Conservation (phyloP, 2,113 vertebrate species). For the Tyto alba region DNA sequence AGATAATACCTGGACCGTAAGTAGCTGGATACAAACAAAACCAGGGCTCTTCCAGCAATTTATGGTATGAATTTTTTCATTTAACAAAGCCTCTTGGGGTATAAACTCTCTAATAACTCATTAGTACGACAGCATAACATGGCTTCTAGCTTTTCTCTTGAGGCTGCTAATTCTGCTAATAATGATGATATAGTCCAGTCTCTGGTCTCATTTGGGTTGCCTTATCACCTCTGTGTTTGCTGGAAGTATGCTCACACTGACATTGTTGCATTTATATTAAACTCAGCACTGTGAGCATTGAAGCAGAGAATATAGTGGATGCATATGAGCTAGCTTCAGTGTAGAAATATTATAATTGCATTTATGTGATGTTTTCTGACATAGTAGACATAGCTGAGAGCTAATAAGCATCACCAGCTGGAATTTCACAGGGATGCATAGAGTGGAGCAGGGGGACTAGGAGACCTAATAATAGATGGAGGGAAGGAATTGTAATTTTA, state of each 20-base stretch:
- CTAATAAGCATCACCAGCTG: not conserved
- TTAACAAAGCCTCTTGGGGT: not conserved
- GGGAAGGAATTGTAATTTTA: not conserved
- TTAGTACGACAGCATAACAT: not conserved
- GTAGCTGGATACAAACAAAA: not conserved
- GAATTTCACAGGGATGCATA: not conserved
- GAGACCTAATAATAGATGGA: not conserved
- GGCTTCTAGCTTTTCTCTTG: not conserved
- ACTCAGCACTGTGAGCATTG: not conserved
- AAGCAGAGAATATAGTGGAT: not conserved
- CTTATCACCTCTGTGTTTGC: not conserved
- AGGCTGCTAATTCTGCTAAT: not conserved
- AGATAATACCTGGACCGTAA: not conserved
- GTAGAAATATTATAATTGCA: not conserved
- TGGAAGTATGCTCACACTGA: not conserved
- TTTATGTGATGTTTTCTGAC: not conserved
- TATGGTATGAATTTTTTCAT: not conserved
- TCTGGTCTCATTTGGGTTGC: not conserved
- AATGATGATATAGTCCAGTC: rapidly evolving
- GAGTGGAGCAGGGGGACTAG: not conserved
- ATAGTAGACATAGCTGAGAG: not conserved
- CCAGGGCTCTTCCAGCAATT: not conserved
- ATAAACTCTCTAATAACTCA: not conserved
- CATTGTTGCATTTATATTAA: not conserved
- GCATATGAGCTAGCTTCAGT: not conserved